These are phyloP conservation scores for Drosophila takahashii DNA, from an alignment of 1,140 invertebrate genomes.

Conservation along the genomic window DNA sequence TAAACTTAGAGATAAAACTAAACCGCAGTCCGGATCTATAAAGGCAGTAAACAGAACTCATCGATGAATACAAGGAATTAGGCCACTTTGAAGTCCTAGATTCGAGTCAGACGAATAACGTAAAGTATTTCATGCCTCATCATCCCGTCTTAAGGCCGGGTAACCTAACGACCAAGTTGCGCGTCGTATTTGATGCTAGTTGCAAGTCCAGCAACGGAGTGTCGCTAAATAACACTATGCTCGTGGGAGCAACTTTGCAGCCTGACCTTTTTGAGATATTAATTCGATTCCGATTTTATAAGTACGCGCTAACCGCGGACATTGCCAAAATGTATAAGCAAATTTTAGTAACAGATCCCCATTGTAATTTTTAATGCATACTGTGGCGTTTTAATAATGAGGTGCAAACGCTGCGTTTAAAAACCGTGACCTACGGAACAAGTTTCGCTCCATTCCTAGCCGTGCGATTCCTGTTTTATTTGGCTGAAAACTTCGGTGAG, in stretches of 20 bases:
- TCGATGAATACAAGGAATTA: too few relatives aligned
- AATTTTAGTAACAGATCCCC: neutral
- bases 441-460: too few relatives aligned
- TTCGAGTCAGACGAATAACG: neutral
- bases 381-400: too few relatives aligned
- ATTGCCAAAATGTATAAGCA: constrained; percentile 12
- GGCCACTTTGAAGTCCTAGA: neutral
- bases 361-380: neutral
- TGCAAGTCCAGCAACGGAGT: constrained; percentile 43
- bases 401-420: neutral
- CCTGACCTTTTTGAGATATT: neutral
- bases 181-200: constrained; percentile 68
- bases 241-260: constrained; percentile 48
- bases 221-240: constrained; percentile 74
- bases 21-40: neutral
- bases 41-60: neutral
- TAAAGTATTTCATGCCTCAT: neutral
- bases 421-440: too few relatives aligned
- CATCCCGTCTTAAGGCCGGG: neutral
- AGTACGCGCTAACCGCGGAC: constrained; percentile 42
- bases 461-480: neutral
- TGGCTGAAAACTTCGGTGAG: neutral
- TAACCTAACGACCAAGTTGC: constrained; percentile 52
- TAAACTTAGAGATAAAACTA: neutral
- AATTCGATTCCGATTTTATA: neutral